These are phyloP conservation scores for Murina feae DNA, from an alignment of 2,113 vertebrate genomes.

Conservation along the genomic window DNA sequence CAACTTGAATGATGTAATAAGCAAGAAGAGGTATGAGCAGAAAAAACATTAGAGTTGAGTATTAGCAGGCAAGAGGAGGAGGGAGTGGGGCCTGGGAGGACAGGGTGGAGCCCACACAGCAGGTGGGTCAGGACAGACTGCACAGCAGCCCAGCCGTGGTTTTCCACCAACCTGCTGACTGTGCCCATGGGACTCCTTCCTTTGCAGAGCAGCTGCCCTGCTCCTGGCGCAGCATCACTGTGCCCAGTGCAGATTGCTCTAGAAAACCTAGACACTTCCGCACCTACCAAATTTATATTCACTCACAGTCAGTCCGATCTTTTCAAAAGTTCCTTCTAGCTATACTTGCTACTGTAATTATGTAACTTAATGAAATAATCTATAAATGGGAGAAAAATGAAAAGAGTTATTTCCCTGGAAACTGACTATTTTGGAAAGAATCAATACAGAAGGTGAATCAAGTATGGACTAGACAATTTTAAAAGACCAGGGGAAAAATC, in stretches of 20 bases:
- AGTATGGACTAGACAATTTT: not conserved
- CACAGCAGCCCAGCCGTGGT: too few species aligned
- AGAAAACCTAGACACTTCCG: not conserved
- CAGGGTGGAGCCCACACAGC: not conserved
- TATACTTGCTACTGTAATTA: not conserved
- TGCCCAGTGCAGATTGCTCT: not conserved
- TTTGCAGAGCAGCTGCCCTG: too few species aligned
- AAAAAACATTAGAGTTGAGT: not conserved
- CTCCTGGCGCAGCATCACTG: not conserved
- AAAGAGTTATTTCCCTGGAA: slow-evolving; percentile 11
- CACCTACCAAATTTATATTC: not conserved
- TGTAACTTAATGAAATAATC: not conserved
- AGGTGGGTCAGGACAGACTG: too few species aligned
- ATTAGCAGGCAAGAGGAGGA: not conserved
- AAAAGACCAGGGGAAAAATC: not conserved
- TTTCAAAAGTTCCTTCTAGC: not conserved
- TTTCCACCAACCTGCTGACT: too few species aligned
- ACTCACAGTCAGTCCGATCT: not conserved
- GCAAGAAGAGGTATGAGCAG: not conserved
- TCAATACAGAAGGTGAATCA: not conserved
- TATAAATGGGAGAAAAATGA: not conserved
- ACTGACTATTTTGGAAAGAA: not conserved
- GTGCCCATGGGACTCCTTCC: too few species aligned
- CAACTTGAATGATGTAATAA: not conserved
- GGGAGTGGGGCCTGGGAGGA: not conserved